These are phyloP conservation scores for Cepaea nemoralis DNA, from an alignment of 1,140 invertebrate genomes.

Conservation along the genomic window DNA sequence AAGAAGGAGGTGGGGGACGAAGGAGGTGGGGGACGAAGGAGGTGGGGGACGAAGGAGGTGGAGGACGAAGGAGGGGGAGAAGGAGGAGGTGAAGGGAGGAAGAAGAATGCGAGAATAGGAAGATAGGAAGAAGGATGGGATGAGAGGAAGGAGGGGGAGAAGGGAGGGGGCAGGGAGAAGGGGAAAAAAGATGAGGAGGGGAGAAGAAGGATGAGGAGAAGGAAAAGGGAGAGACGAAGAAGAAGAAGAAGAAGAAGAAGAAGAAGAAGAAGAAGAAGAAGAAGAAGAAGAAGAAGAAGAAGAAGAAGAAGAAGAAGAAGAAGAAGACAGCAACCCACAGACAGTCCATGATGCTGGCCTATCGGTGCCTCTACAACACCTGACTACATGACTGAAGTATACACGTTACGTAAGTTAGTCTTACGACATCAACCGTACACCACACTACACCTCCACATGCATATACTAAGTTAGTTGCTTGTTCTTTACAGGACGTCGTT, in stretches of 20 bases:
- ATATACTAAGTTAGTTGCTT: too few relatives aligned
- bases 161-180: not conserved
- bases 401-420: too few relatives aligned
- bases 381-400: too few relatives aligned
- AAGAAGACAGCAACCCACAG: not conserved
- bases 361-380: too few relatives aligned
- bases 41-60: not conserved
- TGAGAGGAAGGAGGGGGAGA: not conserved
- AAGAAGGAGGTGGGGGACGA: too few relatives aligned
- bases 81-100: not conserved
- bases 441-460: too few relatives aligned
- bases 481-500: too few relatives aligned
- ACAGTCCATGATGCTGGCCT: too few relatives aligned
- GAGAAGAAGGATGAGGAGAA: not conserved
- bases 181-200: not conserved
- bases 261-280: slow-evolving; percentile 4
- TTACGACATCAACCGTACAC: too few relatives aligned
- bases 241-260: slow-evolving; percentile 8
- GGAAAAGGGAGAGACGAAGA: not conserved
- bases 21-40: too few relatives aligned
- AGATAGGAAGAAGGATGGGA: not conserved
- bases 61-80: not conserved
- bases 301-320: slow-evolving; percentile 11
- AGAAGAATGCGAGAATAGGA: not conserved
- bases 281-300: not conserved